Conservation (phyloP, 1,140 invertebrate species). For the Latrodectus geometricus region DNA sequence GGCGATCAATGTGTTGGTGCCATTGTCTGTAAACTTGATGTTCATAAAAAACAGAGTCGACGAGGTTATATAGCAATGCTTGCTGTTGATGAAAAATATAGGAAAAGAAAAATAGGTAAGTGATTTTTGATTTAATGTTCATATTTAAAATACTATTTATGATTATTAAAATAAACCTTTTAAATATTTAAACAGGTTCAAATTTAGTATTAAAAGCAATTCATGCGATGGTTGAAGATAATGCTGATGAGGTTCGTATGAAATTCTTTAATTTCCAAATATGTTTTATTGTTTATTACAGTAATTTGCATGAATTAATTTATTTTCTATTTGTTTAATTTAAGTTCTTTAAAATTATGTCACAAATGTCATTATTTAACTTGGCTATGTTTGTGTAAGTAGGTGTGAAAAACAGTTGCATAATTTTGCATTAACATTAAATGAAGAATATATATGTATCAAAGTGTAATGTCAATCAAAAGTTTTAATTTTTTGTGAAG, state of each 20-base stretch:
- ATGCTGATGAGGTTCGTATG: conserved; percentile 90
- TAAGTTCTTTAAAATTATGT: neutral
- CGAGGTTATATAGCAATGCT: conserved; percentile 99
- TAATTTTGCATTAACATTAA: too few species aligned
- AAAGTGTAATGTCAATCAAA: too few species aligned
- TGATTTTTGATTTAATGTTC: neutral
- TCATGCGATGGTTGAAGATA: conserved; percentile 89
- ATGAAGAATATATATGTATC: too few species aligned
- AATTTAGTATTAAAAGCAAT: conserved; percentile 77
- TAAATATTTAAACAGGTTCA: conserved; percentile 69
- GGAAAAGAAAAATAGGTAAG: conserved; percentile 91
- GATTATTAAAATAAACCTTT: neutral
- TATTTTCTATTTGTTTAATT: neutral
- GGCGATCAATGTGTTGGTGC: conserved; percentile 91
- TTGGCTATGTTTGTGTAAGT: neutral
- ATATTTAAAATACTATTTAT: neutral
- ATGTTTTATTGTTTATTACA: conserved; percentile 36
- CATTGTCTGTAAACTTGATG: conserved; percentile 97
- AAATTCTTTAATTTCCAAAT: neutral
- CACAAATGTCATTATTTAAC: neutral
- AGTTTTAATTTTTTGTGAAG: too few species aligned
- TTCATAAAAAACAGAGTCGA: conserved; percentile 87
- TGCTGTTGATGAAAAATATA: conserved; percentile 94
- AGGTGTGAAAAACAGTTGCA: too few species aligned
- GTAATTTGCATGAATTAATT: neutral